Base-by-base conservation (phyloP, 2,888 invertebrate species). In the Troilus luridus region DNA sequence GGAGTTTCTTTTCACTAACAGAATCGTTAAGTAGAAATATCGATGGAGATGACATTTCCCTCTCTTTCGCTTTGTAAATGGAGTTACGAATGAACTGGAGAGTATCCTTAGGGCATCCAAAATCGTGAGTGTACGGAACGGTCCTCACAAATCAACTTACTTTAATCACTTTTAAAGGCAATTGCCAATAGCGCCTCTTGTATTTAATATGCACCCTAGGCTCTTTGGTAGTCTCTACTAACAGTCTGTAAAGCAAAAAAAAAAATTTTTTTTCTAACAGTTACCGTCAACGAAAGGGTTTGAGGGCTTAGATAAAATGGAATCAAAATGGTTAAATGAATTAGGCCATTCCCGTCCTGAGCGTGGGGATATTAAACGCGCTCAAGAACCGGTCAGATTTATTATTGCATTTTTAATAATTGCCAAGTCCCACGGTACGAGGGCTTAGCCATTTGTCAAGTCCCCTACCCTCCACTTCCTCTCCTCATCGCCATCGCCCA, bases 381-480 rank as follows among this genome's bases (percentile, higher is more conserved):
- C 27, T 77, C 27, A 77, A 12, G 72, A 77, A 77, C 41, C 72
- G 72, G 27, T 77, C 72, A 41, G 72, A 77, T 77, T 77, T 77
- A 77, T 77, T 41, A 85, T 85, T 58, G 56, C 85, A 2, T 85
- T 85, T 85, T 85, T 85, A 85, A 85, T 85, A 85, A 85, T 85
- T 85, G 54, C n/a, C 8, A 9, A 85, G 72, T 41, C 17, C 1
- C 27, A 17, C 0, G 72, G 27, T 17, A 3, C 0, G 17, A 27
- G 27, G 27, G 41, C 17, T 5, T 9, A 77, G 21, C 54, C 85
- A 85, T 85, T 85, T 85, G 56, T 85, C 85, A 85, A 56, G 56
- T 41, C 41, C 5, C 56, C 85, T 56, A n/a, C 3, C 10, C 85
- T 24, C 72, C 24, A n/a, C 67, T n/a, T n/a, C 67, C 24, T 9